Conservation (phyloP, 2,113 vertebrate species). For the Atrichornis clamosus region DNA sequence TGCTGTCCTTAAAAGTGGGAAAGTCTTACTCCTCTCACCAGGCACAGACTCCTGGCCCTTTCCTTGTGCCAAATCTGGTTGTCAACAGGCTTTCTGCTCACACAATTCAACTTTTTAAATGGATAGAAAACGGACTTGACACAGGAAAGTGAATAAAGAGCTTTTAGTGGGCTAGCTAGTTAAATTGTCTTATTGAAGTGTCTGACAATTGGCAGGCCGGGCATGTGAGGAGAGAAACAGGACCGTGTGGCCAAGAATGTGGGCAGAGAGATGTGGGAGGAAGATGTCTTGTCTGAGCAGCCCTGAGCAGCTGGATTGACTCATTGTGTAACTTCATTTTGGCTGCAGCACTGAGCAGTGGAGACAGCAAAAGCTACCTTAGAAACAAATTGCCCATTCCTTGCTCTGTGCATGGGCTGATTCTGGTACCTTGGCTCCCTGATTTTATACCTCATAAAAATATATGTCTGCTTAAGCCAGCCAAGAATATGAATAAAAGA, state of each 20-base stretch:
- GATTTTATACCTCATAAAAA: neutral
- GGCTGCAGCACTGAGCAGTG: neutral
- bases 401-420: neutral
- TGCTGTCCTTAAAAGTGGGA: neutral
- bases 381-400: neutral
- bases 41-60: neutral
- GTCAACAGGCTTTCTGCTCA: neutral
- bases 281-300: neutral
- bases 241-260: neutral
- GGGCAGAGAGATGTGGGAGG: neutral
- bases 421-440: neutral
- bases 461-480: neutral
- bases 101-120: neutral
- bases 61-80: neutral
- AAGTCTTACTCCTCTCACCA: neutral
- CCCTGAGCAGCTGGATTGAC: neutral
- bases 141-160: neutral
- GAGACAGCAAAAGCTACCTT: neutral
- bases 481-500: neutral
- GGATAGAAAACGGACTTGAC: neutral
- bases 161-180: neutral
- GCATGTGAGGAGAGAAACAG: neutral
- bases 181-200: neutral
- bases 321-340: neutral
- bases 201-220: neutral